Evolutionary conservation across 2,113 vertebrate species (phyloP).

Genomic region (Eretmochelys imbricata): DNA sequence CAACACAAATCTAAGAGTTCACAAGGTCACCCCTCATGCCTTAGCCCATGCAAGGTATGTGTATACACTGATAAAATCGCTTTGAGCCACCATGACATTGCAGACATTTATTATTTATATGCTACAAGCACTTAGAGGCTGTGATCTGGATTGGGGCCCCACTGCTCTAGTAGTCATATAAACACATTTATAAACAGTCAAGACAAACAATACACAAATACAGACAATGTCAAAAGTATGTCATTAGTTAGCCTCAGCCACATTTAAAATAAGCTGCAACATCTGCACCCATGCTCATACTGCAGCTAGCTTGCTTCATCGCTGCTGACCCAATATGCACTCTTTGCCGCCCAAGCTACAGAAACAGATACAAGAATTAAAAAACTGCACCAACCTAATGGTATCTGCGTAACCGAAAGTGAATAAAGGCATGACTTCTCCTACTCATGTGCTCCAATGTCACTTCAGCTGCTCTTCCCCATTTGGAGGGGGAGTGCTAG

Average conservation of each 20-base stretch:
- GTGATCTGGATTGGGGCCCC: background rate
- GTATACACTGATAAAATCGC: background rate
- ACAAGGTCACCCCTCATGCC: background rate
- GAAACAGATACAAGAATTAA: conserved; percentile 34
- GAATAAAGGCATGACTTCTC: background rate
- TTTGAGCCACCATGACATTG: background rate
- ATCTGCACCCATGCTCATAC: background rate
- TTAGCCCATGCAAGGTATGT: background rate
- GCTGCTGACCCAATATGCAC: background rate
- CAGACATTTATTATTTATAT: background rate
- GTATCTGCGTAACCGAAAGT: background rate
- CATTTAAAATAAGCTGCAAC: background rate
- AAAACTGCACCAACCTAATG: background rate
- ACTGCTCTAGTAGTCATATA: background rate
- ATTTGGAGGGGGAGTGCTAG: background rate
- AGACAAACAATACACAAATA: background rate
- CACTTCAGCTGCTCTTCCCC: background rate
- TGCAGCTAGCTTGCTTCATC: background rate
- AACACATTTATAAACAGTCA: background rate
- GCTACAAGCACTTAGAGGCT: background rate
- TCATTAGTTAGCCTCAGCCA: background rate
- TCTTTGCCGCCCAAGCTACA: background rate
- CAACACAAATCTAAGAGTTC: background rate
- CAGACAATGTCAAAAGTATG: background rate
- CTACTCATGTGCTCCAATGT: background rate